Percentiles rank a stretch among this genome's conserved stretches.
Evolutionary conservation across 1,140 invertebrate species (phyloP).

Genomic region (Hylaeus anthracinus): DNA sequence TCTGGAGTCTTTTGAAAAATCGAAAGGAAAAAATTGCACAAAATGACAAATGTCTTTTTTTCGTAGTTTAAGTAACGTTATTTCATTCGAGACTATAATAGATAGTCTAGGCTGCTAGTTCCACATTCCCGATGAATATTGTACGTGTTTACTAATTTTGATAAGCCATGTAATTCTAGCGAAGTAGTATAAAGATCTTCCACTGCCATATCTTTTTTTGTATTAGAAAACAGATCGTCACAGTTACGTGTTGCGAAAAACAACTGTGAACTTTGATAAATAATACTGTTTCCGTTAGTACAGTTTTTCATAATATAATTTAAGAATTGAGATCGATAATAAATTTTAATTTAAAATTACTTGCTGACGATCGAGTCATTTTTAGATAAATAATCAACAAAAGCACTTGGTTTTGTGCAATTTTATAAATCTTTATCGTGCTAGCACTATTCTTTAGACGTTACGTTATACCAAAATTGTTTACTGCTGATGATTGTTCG

Average conservation of each 20-base stretch:
- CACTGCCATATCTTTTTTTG: constrained; percentile 27
- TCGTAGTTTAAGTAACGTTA: background rate
- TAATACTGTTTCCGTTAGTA: background rate
- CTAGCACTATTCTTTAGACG: background rate
- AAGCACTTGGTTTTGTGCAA: constrained; percentile 27
- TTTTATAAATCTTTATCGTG: background rate
- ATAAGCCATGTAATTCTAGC: background rate
- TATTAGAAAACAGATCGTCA: background rate
- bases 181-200: constrained; percentile 28
- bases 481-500: constrained; percentile 45
- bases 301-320: background rate
- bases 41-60: constrained; percentile 1
- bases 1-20: background rate
- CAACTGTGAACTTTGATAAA: background rate
- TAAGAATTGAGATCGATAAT: background rate
- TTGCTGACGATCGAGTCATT: background rate
- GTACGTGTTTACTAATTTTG: constrained; percentile 1
- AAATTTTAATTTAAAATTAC: background rate
- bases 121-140: background rate
- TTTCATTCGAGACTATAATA: background rate
- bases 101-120: background rate
- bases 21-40: constrained; percentile 30
- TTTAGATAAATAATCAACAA: background rate
- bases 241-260: background rate
- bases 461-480: constrained; percentile 25